These are phyloP conservation scores for Brachionus paranguensis DNA, from an alignment of 1,140 invertebrate genomes.

Conservation along the genomic window DNA sequence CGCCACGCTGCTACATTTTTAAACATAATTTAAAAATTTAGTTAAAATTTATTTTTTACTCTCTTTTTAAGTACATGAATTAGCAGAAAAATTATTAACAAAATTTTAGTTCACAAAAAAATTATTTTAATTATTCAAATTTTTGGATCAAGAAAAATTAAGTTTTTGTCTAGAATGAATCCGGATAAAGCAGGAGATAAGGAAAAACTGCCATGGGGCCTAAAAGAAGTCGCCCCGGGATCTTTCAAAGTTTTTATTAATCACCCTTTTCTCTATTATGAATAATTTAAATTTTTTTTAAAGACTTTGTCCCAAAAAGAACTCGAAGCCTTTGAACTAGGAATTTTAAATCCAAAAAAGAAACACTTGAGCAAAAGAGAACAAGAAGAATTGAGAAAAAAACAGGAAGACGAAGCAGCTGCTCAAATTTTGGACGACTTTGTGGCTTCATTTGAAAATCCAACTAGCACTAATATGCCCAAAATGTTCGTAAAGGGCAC, in stretches of 20 bases:
- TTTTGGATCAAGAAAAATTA: not conserved
- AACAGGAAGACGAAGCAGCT: conserved; percentile 71
- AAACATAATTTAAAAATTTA: not conserved
- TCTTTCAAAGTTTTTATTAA: conserved; percentile 41
- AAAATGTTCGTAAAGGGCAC: conserved; percentile 96
- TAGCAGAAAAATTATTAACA: not conserved
- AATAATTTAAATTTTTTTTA: not conserved
- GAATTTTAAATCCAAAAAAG: conserved; percentile 67
- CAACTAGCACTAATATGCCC: conserved; percentile 62
- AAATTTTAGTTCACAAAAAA: not conserved
- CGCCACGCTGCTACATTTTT: conserved; percentile 75
- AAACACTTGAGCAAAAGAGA: conserved; percentile 74
- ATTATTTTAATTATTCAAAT: not conserved
- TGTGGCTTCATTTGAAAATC: conserved; percentile 90
- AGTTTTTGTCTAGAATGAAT: not conserved
- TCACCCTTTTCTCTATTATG: not conserved
- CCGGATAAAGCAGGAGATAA: not conserved
- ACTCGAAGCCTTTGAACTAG: conserved; percentile 73
- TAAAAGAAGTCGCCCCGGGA: conserved; percentile 43
- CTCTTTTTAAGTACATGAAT: not conserved
- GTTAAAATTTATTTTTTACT: not conserved
- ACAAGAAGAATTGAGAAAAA: conserved; percentile 76
- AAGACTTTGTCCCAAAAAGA: conserved; percentile 56
- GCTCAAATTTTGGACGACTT: conserved; percentile 86
- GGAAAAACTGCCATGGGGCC: conserved; percentile 43